Evolutionary conservation across 2,113 vertebrate genomes (phyloP), one percentile per base, ranked within the genome.

Genomic region (Clupea harengus): DNA sequence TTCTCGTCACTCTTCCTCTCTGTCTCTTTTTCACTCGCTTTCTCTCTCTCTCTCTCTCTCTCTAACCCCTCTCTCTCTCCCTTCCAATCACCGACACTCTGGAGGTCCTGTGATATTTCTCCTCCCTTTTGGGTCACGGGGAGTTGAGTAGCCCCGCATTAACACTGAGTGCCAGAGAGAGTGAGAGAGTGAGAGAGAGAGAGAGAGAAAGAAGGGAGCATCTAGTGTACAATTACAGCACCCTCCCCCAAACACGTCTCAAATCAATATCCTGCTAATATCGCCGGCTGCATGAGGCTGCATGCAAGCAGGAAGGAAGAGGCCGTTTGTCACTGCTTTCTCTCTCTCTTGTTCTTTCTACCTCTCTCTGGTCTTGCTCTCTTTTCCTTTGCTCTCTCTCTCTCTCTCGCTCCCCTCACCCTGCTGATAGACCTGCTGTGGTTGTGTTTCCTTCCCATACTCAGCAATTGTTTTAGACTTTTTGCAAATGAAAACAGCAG

Each of bases 251-350:
- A 93, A 94, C 94, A 95, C 94, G 94, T 96, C 96, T 94, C 93
- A 89, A 96, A 98, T 97, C 97, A 96, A 98, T 97, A 96, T 92
- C 84, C 93, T 94, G 94, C 95, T 96, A 96, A 96, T 96, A 96
- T 97, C 83, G 89, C 93, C 89, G 93, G 93, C 94, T 94, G 95
- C 94, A 94, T 93, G 92, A 92, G 93, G 92, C 88, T 92, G 94
- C 93, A 95, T 92, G 91, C 90, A 89, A 85, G 93, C 96, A 96
- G 95, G 96, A 96, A 96, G 95, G 95, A 96, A 97, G 93, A 94
- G 94, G 90, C 93, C 91, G 94, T 96, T 96, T 96, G 95, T 96
- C 96, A 96, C 93, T 92, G 94, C 92, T 45, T 92, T 90, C 91
- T 94, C 95, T 93, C 81, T 85, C 87, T 84, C 86, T 52, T 45